phyloP scores from a whole-genome alignment of 2,113 vertebrate genomes.

The Stercorarius parasiticus region DNA sequence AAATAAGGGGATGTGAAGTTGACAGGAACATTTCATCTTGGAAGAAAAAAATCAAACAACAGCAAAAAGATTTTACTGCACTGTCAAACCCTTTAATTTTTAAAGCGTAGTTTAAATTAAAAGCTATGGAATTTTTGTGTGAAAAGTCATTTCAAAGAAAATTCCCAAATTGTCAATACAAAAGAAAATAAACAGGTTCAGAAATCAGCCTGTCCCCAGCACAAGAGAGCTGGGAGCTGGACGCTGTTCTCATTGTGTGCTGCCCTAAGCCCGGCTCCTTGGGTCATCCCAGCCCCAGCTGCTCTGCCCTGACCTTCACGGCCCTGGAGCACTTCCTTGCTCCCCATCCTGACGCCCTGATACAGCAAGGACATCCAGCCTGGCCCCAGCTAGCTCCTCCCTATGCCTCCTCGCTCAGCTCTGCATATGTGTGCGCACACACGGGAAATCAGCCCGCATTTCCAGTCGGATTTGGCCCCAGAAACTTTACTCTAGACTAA shows the following conservation, averaged over 20 bases:
- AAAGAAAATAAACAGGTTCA: not conserved
- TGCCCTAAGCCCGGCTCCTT: not conserved
- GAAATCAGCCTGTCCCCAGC: not conserved
- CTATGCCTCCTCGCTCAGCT: not conserved
- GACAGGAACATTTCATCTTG: not conserved
- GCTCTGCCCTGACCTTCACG: not conserved
- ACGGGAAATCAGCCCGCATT: not conserved
- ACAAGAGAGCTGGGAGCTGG: not conserved
- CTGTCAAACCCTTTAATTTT: not conserved
- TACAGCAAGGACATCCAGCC: not conserved
- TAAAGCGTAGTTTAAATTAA: not conserved
- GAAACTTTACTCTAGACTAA: not conserved
- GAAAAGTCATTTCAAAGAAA: not conserved
- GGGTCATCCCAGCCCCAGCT: not conserved
- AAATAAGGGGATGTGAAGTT: not conserved
- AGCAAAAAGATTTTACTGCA: not conserved
- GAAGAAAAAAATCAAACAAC: not conserved
- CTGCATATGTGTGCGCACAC: not conserved
- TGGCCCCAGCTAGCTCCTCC: not conserved
- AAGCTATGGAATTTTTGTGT: not conserved
- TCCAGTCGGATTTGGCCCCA: not conserved
- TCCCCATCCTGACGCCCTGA: not conserved
- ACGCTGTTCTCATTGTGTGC: not conserved
- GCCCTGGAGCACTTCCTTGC: not conserved
- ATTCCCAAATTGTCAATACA: not conserved